Base-by-base conservation (phyloP, 2,888 invertebrate genomes). In the Ochropacha duplaris region DNA sequence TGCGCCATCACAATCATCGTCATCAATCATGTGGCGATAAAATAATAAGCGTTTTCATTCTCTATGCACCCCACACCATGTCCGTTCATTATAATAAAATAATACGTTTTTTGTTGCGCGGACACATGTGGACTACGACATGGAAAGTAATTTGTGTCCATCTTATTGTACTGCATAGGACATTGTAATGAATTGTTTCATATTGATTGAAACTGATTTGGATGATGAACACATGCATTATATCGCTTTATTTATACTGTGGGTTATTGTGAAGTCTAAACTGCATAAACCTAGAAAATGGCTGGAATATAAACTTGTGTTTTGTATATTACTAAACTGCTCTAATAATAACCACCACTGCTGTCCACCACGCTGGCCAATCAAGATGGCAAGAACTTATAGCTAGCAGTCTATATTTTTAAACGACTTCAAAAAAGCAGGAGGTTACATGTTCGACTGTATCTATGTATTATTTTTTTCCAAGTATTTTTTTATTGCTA, bases 21-120 rank as follows among this genome's bases (percentile, higher is more conserved):
- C 78, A 87, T 88, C 83, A 74, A 88, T 88, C 87, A 88, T 62
- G 54, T 68, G 66, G 77, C 83, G 86, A 86, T 88, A 86, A 87
- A 86, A 88, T 87, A 86, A 86, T 85, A 84, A 85, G 74, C 74
- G 77, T 82, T 84, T 84, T 79, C 84, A 86, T 86, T 87, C 79
- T 81, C 74, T 87, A 89, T 90, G 84, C 89, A 88, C 89, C 90
- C 89, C 83, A 68, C 75, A 73, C 75, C 73, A 68, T 55, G 56
- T 58, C 54, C 56, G 55, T 77, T 83, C 77, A 81, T 83, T 81
- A 83, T 71, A 75, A 71, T n/a, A n/a, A 4, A 36, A 77, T 83
- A 83, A 86, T 84, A 80, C 79, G 74, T 79, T 84, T 83, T 86
- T 84, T 87, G 79, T 81, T 63, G 61, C 61, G 57, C 66, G 77